These are phyloP conservation scores for Calliphora vicina DNA, from an alignment of 1,140 invertebrate species.

Conservation along the genomic window DNA sequence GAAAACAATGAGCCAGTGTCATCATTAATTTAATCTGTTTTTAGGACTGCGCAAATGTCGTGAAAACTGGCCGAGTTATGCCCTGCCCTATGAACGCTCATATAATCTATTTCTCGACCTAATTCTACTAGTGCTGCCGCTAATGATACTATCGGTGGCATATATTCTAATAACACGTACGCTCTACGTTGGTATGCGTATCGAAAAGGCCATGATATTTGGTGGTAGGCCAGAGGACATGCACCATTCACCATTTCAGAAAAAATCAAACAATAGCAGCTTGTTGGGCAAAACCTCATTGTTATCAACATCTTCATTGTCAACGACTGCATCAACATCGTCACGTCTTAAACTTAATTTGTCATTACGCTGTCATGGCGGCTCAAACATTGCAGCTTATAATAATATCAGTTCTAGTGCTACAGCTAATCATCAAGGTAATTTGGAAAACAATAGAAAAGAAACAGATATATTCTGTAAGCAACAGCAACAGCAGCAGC, in stretches of 20 bases:
- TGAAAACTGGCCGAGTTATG: constrained; percentile 74
- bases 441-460: background rate
- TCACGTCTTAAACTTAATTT: constrained; percentile 22
- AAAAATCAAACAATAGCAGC: background rate
- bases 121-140: constrained; percentile 75
- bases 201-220: constrained; percentile 61
- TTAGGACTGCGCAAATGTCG: constrained; percentile 71
- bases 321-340: background rate
- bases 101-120: constrained; percentile 81
- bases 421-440: background rate
- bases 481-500: background rate
- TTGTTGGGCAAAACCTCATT: background rate
- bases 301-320: background rate
- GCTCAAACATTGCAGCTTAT: background rate
- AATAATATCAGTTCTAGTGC: background rate
- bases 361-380: background rate
- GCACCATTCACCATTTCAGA: background rate
- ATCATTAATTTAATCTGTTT: too few relatives aligned
- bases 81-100: constrained; percentile 68
- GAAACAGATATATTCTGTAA: constrained; percentile 7
- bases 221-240: constrained; percentile 26
- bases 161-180: constrained; percentile 78
- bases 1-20: too few relatives aligned
- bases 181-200: constrained; percentile 73
- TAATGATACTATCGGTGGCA: constrained; percentile 78